phyloP scores from a whole-genome alignment of 1,140 invertebrate genomes.

The Zaprionus gabonicus region DNA sequence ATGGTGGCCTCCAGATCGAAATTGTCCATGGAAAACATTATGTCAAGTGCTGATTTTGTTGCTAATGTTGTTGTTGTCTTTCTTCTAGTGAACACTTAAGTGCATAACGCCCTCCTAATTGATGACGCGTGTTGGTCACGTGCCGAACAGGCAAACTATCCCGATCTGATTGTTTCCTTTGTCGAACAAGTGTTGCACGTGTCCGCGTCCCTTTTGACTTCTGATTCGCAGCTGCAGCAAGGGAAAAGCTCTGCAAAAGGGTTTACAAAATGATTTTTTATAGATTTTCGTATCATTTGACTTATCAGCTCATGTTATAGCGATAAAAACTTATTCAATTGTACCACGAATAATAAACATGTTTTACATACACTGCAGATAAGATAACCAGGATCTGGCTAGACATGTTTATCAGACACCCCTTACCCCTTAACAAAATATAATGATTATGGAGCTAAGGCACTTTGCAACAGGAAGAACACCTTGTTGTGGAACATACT shows the following conservation, averaged over 20 bases:
- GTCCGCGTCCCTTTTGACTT: constrained; percentile 52
- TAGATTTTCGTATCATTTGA: constrained; percentile 12
- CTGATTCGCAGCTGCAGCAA: constrained; percentile 24
- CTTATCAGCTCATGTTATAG: constrained; percentile 24
- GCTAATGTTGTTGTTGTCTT: not conserved
- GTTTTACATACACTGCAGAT: constrained; percentile 55
- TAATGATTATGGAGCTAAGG: not conserved
- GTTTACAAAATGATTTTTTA: constrained; percentile 37
- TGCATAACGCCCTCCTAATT: constrained; percentile 61
- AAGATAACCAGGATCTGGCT: constrained; percentile 48
- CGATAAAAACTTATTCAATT: constrained; percentile 33
- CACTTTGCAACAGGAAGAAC: not conserved
- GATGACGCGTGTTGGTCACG: constrained; percentile 67
- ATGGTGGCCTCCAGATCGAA: constrained; percentile 85
- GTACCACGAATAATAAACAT: constrained; percentile 63
- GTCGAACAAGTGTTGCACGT: constrained; percentile 62
- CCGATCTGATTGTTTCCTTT: constrained; percentile 17
- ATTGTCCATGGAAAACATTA: constrained; percentile 84
- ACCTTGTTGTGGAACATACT: not conserved
- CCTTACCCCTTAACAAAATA: not conserved
- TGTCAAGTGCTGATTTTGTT: constrained; percentile 18
- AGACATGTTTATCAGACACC: not conserved
- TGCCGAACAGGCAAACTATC: constrained; percentile 28
- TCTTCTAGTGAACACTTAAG: constrained; percentile 42
- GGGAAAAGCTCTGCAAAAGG: constrained; percentile 31